phyloP scores from a whole-genome alignment of 1,140 invertebrate genomes.

The Augochlora pura region DNA sequence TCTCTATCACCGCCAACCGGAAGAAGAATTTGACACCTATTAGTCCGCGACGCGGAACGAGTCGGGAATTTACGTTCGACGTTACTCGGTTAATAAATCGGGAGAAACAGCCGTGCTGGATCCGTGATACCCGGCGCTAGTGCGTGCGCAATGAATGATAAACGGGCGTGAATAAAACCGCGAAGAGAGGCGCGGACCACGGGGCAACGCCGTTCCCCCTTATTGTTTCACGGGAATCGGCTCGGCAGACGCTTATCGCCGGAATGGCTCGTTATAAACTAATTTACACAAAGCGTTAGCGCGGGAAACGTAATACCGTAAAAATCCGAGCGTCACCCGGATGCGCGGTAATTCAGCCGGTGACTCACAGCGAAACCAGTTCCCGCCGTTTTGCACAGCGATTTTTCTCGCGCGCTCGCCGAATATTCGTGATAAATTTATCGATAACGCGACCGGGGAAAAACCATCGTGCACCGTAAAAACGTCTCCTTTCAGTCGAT shows the following conservation, averaged over 20 bases:
- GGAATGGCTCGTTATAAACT: slow-evolving; percentile 15
- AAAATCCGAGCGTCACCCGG: slow-evolving; percentile 44
- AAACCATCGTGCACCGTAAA: slow-evolving; percentile 1
- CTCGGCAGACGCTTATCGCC: slow-evolving; percentile 11
- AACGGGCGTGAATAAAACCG: background rate
- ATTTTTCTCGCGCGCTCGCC: slow-evolving; percentile 30
- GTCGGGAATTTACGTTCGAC: background rate
- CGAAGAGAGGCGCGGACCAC: background rate
- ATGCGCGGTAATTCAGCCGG: slow-evolving; percentile 34
- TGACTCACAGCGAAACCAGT: slow-evolving; percentile 48
- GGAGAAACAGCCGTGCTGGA: background rate
- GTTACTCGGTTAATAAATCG: background rate
- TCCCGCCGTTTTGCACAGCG: background rate
- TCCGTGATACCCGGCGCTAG: background rate
- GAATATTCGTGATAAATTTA: slow-evolving; percentile 30
- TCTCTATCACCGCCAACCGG: background rate
- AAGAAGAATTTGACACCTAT: background rate
- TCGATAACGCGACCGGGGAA: slow-evolving; percentile 17
- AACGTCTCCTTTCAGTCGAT: background rate
- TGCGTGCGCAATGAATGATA: background rate
- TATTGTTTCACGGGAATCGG: background rate
- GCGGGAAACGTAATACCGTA: slow-evolving; percentile 35
- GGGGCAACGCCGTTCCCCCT: background rate
- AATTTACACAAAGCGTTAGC: slow-evolving; percentile 40
- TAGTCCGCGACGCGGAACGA: background rate